Base-by-base conservation (phyloP, 1,140 invertebrate species). In the Melipona quadrifasciata region DNA sequence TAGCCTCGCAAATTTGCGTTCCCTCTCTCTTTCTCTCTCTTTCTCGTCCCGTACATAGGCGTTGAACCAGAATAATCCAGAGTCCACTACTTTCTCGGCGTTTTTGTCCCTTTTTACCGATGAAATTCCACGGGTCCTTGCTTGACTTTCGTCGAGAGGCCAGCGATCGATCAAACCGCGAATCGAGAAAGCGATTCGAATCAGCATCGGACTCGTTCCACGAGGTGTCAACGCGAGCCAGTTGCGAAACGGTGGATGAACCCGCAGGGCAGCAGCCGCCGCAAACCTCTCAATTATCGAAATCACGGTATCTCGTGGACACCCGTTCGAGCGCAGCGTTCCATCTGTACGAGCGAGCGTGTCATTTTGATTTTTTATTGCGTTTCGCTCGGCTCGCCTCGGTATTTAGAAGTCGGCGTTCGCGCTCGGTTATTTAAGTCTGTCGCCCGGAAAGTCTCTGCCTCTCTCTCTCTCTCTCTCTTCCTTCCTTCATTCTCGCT, bases 361-460 rank as follows among this genome's bases (percentile, higher is more conserved):
- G 31, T 31, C 31, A 31, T 31, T 47, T 47, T 71, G 21, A 81
- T 81, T 64, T 73, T 73, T 64, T 47, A 64, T 24, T 58, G 19
- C 53, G 57, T 31, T 53, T 51, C 57, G 47, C 14, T 65, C 12
- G 34, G 47, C 14, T 65, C 12, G n/a, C 12, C 70, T 2, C 31
- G 47, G 80, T 51, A 80, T 80, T 80, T 72, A 82, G 55, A 82
- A 82, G 47, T 65, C 39, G 64, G 57, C 64, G 86, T 84, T 80
- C 82, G 77, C 64, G 72, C 55, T 86, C 73, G 88, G 82, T 87
- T 90, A 84, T 90, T 90, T 86, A 87, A 91, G 74, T 77, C 77
- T 76, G 82, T 84, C 83, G 80, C 70, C 83, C 82, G 82, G 83
- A 80, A 68, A 57, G 78, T 11, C 16, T 12, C 53, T 57, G 53